Evolutionary conservation across 2,888 invertebrate species (phyloP).

Genomic region (Drosophila hamatofila): DNA sequence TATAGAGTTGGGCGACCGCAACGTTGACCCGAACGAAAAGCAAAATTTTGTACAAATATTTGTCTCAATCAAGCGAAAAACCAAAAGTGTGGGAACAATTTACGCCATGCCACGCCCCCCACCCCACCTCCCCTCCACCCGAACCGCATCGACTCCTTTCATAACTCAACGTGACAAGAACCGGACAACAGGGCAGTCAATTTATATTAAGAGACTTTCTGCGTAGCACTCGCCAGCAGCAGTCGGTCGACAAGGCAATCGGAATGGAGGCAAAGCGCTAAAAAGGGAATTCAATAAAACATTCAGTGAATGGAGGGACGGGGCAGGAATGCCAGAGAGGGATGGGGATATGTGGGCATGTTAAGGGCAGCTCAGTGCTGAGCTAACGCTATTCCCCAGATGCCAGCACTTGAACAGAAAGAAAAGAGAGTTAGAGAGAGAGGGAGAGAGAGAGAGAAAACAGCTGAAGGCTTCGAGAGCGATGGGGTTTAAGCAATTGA

Average conservation of each 20-base stretch:
- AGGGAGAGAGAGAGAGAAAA: background rate
- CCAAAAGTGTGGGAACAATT: conserved; percentile 19
- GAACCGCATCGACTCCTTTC: conserved; percentile 41
- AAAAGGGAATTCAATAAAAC: conserved; percentile 66
- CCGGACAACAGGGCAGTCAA: conserved; percentile 52
- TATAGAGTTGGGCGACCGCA: conserved; percentile 61
- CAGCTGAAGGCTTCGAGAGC: background rate
- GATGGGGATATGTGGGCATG: background rate
- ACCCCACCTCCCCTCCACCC: background rate
- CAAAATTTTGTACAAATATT: conserved; percentile 73
- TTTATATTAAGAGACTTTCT: conserved; percentile 62
- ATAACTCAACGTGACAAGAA: conserved; percentile 69
- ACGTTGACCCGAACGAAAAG: conserved; percentile 45
- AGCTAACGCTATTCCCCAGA: conserved; percentile 46
- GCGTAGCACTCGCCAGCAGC: conserved; percentile 16
- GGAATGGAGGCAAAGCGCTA: conserved; percentile 43
- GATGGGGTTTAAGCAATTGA: conserved; percentile 44
- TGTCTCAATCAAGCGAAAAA: conserved; percentile 66
- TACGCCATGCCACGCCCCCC: conserved; percentile 18
- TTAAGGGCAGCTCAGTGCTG: conserved; percentile 12
- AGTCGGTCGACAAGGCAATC: conserved; percentile 41
- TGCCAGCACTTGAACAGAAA: conserved; percentile 56
- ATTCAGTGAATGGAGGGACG: conserved; percentile 31
- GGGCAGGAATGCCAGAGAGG: background rate
- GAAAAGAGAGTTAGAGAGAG: background rate